phyloP scores from a whole-genome alignment of 92 coral and sea anemone genomes.

The Palythoa grandis region DNA sequence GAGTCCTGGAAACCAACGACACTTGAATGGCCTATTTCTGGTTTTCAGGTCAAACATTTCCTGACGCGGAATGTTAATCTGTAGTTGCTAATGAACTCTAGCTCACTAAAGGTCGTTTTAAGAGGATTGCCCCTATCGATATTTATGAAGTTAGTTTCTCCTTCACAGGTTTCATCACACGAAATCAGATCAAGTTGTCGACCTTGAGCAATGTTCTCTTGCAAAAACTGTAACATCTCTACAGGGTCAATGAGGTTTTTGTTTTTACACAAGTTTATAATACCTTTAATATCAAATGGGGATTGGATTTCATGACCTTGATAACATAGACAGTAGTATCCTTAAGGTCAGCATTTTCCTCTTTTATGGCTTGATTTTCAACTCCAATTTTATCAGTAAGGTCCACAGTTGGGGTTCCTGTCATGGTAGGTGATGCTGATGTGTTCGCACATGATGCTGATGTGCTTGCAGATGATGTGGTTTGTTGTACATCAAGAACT shows the following conservation, averaged over 20 bases:
- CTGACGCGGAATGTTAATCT: background rate
- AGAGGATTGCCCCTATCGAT: background rate
- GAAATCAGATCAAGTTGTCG: background rate
- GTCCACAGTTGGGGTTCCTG: too few relatives aligned
- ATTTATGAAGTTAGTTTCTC: background rate
- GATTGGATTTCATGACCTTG: background rate
- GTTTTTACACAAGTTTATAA: background rate
- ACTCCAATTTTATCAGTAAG: too few relatives aligned
- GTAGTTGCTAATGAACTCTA: background rate
- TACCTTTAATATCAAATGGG: background rate
- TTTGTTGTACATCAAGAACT: too few relatives aligned
- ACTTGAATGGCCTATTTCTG: too few relatives aligned
- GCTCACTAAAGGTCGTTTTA: background rate
- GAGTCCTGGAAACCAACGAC: too few relatives aligned
- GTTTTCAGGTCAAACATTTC: too few relatives aligned
- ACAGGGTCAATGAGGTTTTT: background rate
- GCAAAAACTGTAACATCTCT: background rate
- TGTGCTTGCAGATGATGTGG: too few relatives aligned
- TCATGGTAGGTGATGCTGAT: too few relatives aligned
- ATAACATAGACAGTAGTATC: background rate
- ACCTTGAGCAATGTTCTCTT: background rate
- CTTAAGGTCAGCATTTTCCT: too few relatives aligned
- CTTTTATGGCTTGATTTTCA: too few relatives aligned
- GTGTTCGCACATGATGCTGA: too few relatives aligned
- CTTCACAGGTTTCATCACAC: background rate